A percentile compares a stretch with the other conserved stretches of the same genome.
phyloP scores from a whole-genome alignment of 1,140 invertebrate species.

The Geopemphigus sp. region DNA sequence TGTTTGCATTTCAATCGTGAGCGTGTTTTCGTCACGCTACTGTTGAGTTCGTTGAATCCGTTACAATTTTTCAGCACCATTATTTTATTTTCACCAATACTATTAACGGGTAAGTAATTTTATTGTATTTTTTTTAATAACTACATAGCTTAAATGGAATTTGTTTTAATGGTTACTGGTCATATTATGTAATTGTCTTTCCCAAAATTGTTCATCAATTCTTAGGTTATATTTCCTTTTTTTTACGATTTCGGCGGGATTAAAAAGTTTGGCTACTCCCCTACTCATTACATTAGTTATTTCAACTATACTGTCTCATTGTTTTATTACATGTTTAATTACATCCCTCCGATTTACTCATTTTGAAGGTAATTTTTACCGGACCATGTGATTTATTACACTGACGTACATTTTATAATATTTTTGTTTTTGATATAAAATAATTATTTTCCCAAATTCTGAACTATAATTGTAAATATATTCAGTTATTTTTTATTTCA shows the following conservation, averaged over 20 bases:
- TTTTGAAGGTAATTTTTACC: neutral
- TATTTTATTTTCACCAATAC: neutral
- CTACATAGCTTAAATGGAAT: neutral
- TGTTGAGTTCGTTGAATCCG: slow-evolving; percentile 18
- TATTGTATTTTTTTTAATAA: neutral
- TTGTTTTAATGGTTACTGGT: too few relatives aligned
- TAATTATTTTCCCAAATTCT: neutral
- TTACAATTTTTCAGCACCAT: neutral
- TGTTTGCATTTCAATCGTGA: neutral
- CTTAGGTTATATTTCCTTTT: neutral
- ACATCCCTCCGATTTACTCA: neutral
- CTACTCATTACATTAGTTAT: neutral
- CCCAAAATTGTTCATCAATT: neutral
- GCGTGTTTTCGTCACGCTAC: neutral
- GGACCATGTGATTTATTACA: slow-evolving; percentile 24
- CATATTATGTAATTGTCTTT: too few relatives aligned
- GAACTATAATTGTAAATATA: too few relatives aligned
- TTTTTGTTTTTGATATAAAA: neutral
- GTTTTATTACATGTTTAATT: neutral
- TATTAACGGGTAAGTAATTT: slow-evolving; percentile 4
- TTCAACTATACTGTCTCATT: neutral
- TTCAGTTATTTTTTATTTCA: too few relatives aligned
- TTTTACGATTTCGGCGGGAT: too few relatives aligned
- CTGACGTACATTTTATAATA: neutral
- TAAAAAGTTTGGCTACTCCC: too few relatives aligned